Percentiles rank a stretch among this genome's conserved stretches.
Evolutionary conservation across 1,140 invertebrate genomes (phyloP).

Genomic region (Pogonomyrmex californicus): DNA sequence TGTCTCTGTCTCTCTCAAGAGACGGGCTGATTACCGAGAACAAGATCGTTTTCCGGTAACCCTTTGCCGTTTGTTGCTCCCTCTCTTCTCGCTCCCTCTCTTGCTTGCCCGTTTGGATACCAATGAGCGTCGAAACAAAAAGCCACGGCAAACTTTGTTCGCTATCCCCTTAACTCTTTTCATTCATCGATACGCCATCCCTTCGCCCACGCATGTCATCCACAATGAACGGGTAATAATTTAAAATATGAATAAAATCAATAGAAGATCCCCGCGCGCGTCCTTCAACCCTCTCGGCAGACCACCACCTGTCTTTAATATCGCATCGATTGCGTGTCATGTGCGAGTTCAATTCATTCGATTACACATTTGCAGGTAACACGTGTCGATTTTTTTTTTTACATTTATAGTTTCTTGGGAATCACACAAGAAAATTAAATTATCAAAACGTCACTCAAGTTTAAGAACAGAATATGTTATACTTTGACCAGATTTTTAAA

Average conservation of each 20-base stretch:
- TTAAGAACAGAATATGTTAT: background rate
- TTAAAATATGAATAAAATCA: constrained; percentile 72
- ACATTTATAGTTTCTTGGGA: constrained; percentile 5
- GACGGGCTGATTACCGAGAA: constrained; percentile 72
- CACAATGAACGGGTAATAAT: constrained; percentile 69
- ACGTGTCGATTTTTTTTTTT: constrained; percentile 25
- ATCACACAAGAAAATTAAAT: background rate
- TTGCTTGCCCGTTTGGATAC: constrained; percentile 27
- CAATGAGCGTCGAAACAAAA: constrained; percentile 67
- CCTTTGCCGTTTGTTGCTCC: constrained; percentile 62
- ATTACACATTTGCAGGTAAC: background rate
- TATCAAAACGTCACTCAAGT: background rate
- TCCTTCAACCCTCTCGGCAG: constrained; percentile 35
- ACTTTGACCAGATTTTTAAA: background rate
- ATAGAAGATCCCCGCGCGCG: constrained; percentile 41
- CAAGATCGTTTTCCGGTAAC: constrained; percentile 69
- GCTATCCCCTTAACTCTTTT: constrained; percentile 69
- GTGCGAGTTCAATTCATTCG: constrained; percentile 44
- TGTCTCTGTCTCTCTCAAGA: constrained; percentile 53
- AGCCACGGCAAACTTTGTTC: constrained; percentile 55
- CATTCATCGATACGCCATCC: constrained; percentile 53
- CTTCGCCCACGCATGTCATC: constrained; percentile 36
- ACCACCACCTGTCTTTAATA: constrained; percentile 24
- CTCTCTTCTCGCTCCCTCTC: background rate
- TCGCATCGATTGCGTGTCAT: constrained; percentile 26